Conservation (phyloP, 2,113 vertebrate species). For the Solea solea region DNA sequence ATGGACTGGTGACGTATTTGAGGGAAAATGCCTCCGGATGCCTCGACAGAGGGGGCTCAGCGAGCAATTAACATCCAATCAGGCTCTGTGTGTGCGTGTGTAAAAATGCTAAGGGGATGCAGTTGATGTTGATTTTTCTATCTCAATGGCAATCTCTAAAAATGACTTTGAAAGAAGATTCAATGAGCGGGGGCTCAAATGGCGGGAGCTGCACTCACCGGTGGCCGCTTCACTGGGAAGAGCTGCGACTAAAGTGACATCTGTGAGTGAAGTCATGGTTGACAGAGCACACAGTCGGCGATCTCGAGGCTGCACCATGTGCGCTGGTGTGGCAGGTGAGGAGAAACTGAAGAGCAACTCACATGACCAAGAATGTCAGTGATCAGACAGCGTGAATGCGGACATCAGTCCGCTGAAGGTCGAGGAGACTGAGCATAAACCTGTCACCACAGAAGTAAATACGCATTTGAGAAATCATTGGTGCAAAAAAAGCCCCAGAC, state of each 20-base stretch:
- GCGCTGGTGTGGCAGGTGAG: too few species aligned
- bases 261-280: too few species aligned
- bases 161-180: neutral
- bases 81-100: neutral
- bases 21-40: neutral
- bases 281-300: too few species aligned
- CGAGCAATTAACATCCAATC: neutral
- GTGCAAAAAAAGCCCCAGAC: neutral
- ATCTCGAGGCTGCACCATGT: too few species aligned
- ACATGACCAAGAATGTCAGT: too few species aligned
- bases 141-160: neutral
- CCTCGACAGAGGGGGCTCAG: too few species aligned
- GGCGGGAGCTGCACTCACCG: neutral
- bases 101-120: neutral
- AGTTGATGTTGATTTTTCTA: neutral
- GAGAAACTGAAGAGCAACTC: too few species aligned
- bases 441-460: neutral
- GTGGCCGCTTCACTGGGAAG: too few species aligned
- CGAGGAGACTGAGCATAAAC: neutral
- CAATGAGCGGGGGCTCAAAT: neutral
- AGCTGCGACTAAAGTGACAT: too few species aligned
- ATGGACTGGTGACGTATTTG: too few species aligned
- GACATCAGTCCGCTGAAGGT: too few species aligned
- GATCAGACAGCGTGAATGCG: too few species aligned
- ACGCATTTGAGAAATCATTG: neutral